Percentiles rank a stretch among this genome's conserved stretches.
Conservation (phyloP, 2,113 vertebrate species). For the Phyllopteryx taeniolatus region DNA sequence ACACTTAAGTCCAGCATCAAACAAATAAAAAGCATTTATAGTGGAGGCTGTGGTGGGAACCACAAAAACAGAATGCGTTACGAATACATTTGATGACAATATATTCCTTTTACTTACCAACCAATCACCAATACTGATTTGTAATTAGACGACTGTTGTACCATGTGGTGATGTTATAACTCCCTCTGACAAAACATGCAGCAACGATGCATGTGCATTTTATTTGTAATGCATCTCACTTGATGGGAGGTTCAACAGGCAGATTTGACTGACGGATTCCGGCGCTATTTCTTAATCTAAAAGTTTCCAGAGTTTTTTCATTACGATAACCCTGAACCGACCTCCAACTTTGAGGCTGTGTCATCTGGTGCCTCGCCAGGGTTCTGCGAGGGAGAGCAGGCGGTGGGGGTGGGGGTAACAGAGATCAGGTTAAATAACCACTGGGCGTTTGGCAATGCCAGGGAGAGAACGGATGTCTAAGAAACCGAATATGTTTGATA, state of each 20-base stretch:
- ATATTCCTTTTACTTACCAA: not conserved
- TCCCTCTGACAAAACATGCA: not conserved
- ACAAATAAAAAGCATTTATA: constrained; percentile 11
- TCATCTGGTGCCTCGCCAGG: constrained; percentile 49
- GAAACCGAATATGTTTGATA: not conserved
- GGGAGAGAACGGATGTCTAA: not conserved
- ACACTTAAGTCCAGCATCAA: constrained; percentile 3
- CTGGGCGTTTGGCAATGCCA: constrained; percentile 17
- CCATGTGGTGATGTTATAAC: not conserved
- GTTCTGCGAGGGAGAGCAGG: constrained; percentile 29
- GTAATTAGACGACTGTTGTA: not conserved
- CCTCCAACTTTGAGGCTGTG: constrained; percentile 46
- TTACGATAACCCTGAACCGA: constrained; percentile 45
- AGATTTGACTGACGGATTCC: not conserved
- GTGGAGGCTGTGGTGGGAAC: not conserved
- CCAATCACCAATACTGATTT: not conserved
- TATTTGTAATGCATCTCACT: not conserved
- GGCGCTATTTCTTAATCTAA: not conserved
- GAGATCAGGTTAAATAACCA: constrained; percentile 33
- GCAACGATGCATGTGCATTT: not conserved
- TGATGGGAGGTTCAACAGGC: not conserved
- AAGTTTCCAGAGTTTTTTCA: constrained; percentile 18
- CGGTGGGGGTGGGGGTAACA: constrained; percentile 33
- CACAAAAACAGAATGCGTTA: not conserved
- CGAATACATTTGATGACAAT: not conserved